Base-by-base conservation (phyloP, 1,140 invertebrate species). In the Drosophila athabasca region DNA sequence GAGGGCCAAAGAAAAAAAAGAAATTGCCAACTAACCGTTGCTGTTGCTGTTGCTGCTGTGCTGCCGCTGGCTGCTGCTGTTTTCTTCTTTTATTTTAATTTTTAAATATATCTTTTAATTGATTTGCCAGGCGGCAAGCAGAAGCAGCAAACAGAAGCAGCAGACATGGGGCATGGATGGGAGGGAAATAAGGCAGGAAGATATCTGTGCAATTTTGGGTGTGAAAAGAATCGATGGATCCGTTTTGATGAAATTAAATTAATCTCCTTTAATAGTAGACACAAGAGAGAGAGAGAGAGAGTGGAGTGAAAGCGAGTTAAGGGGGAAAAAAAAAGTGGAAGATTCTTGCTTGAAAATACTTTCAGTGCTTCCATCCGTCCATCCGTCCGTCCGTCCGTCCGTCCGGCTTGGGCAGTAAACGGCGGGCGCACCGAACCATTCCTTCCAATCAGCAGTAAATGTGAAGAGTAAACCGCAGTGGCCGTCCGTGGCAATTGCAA, bases 61-160 rank as follows among this genome's bases (percentile, higher is more conserved):
- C 29, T 31, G 31, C 35, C 11, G 64, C 45, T 26, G 45, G 26
- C 65, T 50, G 50, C 52, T 58, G 67, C 17, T 19, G 17, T 19
- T 19, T 69, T 58, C 49, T 35, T 24, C 48, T 41, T 67, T 54
- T 55, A 43, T 55, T 49, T 69, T 35, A 13, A 69, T 50, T 58
- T 69, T 69, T 69, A 70, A 69, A 68, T 70, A 70, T 70, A 19
- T 69, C 64, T 43, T 50, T 69, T 50, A 69, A 69, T 69, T 69
- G 66, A 69, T 69, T 39, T 69, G 45, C 65, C 64, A 41, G 44
- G 22, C 22, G 11, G 39, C 19, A 19, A 19, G 17, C 17, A 19
- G 17, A 19, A 19, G 17, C 17, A 19, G 17, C 17, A 19, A 19
- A 19, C 17, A 19, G 17, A 19, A 19, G 29, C 35, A 19, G 17